phyloP scores from a whole-genome alignment of 92 coral and sea anemone genomes.

The Meandrina meandrites region DNA sequence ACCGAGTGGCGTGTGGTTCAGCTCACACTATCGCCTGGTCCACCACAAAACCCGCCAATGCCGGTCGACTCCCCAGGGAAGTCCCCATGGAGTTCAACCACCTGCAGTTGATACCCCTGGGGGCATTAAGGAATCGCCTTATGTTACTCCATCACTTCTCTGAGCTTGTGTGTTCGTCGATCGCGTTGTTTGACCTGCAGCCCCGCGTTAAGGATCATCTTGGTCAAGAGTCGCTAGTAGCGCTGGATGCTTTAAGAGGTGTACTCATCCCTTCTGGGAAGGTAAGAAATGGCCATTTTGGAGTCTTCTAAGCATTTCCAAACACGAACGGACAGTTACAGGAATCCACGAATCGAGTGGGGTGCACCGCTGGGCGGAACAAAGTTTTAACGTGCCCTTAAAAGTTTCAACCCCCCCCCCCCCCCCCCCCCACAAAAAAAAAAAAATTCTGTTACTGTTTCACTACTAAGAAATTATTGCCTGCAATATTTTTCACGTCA shows the following conservation, averaged over 20 bases:
- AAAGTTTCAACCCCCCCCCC: too few relatives aligned
- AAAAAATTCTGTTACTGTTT: too few relatives aligned
- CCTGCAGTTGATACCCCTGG: constrained; percentile 80
- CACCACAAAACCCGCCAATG: constrained; percentile 94
- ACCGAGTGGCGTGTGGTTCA: constrained; percentile 98
- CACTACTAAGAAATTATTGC: too few relatives aligned
- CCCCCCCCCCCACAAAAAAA: too few relatives aligned
- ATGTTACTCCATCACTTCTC: constrained; percentile 95
- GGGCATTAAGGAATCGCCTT: constrained; percentile 82
- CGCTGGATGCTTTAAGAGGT: constrained; percentile 87
- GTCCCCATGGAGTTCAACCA: constrained; percentile 98
- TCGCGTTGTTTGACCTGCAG: constrained; percentile 90
- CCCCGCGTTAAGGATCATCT: constrained; percentile 64
- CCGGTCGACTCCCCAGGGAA: constrained; percentile 89
- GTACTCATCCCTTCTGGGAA: constrained; percentile 89
- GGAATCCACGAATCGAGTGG: too few relatives aligned
- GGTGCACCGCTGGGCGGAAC: too few relatives aligned
- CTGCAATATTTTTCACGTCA: too few relatives aligned
- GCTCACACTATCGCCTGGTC: constrained; percentile 99
- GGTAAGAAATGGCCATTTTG: constrained; percentile 41
- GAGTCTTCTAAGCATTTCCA: not conserved
- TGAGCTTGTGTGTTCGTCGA: constrained; percentile 90
- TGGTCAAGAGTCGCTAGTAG: constrained; percentile 73
- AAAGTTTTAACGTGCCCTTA: too few relatives aligned
- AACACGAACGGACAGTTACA: too few relatives aligned